A percentile compares a stretch with the other conserved stretches of the same genome.
phyloP scores from a whole-genome alignment of 2,113 vertebrate genomes.

The Serinus canaria region DNA sequence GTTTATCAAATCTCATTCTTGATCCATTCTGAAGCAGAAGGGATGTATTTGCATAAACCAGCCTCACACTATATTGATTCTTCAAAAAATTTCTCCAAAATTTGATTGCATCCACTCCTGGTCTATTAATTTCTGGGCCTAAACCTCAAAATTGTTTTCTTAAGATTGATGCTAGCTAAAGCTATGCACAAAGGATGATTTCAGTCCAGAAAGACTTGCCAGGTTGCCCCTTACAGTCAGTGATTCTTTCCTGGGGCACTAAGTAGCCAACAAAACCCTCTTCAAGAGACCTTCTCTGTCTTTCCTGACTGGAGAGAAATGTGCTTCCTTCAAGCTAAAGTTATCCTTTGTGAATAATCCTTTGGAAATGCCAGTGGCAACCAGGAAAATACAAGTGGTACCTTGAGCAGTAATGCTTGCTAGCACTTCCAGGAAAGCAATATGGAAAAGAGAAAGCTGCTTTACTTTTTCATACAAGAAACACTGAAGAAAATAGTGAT shows the following conservation, averaged over 20 bases:
- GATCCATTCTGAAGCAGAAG: background rate
- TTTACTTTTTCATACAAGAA: background rate
- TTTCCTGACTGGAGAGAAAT: background rate
- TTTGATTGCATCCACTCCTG: rapidly evolving
- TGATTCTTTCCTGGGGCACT: background rate
- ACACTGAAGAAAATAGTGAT: background rate
- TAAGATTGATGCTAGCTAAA: background rate
- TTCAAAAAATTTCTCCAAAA: background rate
- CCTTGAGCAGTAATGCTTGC: background rate
- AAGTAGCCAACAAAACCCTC: background rate
- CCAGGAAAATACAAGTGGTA: background rate
- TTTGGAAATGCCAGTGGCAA: background rate
- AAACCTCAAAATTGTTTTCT: background rate
- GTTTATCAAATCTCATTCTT: background rate
- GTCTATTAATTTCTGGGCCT: background rate
- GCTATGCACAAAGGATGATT: background rate
- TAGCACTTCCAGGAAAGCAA: background rate
- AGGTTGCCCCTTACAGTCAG: background rate
- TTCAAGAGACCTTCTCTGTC: background rate
- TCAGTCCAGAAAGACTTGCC: background rate
- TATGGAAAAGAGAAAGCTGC: background rate
- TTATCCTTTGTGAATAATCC: background rate
- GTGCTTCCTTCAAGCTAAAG: background rate
- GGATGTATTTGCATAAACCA: background rate
- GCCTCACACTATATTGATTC: background rate